Conservation (phyloP, 2,888 invertebrate genomes). For the Scaptomyza parva region DNA sequence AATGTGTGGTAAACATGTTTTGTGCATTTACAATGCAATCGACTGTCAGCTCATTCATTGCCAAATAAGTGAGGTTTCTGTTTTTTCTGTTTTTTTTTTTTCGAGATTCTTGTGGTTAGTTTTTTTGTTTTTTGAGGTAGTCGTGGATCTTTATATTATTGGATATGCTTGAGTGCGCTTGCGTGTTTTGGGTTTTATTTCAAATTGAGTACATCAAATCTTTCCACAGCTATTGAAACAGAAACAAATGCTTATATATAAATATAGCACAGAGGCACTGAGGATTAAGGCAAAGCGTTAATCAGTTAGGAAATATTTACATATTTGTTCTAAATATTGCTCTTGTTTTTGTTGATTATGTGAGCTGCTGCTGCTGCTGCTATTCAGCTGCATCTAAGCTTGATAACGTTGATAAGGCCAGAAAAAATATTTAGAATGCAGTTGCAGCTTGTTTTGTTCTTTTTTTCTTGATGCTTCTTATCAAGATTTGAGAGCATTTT, state of each 20-base stretch:
- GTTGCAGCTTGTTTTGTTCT: constrained; percentile 47
- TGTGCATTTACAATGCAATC: constrained; percentile 48
- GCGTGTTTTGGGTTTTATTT: constrained; percentile 57
- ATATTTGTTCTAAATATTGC: constrained; percentile 21
- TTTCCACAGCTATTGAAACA: constrained; percentile 42
- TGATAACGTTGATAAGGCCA: constrained; percentile 21
- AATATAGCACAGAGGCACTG: constrained; percentile 3
- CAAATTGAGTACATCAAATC: constrained; percentile 44
- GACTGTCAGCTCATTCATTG: constrained; percentile 54
- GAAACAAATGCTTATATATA: constrained; percentile 1
- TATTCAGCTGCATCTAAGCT: constrained; percentile 1
- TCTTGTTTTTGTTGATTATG: constrained; percentile 42
- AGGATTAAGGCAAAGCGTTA: constrained; percentile 44
- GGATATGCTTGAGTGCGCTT: constrained; percentile 45
- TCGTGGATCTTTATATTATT: constrained; percentile 17
- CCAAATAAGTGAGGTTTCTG: constrained; percentile 68
- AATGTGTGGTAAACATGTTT: constrained; percentile 62
- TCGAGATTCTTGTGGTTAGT: constrained; percentile 48
- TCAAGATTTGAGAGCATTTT: constrained; percentile 63
- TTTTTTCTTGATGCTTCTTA: constrained; percentile 32
- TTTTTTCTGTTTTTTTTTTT: too few species aligned
- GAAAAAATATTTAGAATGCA: constrained; percentile 45
- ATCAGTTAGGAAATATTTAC: constrained; percentile 70
- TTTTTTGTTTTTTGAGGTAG: constrained; percentile 18
- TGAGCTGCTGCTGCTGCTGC: not conserved